Conservation (phyloP, 2,797 vertebrate species). For the Pampus argenteus region DNA sequence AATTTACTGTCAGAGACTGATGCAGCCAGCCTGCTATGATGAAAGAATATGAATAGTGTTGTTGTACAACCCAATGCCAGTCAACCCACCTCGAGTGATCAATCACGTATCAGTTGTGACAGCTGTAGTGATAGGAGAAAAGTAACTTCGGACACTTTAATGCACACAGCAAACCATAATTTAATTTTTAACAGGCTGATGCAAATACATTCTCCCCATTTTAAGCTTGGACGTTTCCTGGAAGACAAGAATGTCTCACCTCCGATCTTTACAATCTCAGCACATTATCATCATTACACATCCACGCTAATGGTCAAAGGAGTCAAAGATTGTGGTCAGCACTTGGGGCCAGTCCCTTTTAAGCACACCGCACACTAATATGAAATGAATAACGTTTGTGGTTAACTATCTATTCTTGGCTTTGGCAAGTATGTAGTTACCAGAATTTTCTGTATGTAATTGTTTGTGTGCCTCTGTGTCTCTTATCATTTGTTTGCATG, state of each 20-base stretch:
- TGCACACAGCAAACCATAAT: neutral
- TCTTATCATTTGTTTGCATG: constrained; percentile 26
- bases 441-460: constrained; percentile 12
- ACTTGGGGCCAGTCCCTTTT: constrained; percentile 5
- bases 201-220: constrained; percentile 31
- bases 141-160: constrained; percentile 6
- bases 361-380: constrained; percentile 19
- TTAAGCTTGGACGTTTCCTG: constrained; percentile 40
- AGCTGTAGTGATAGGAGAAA: neutral
- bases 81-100: neutral
- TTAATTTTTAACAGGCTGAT: constrained; percentile 36
- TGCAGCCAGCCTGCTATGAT: neutral
- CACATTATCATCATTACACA: constrained; percentile 51
- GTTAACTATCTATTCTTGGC: neutral
- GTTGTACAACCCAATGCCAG: neutral
- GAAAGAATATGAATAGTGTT: constrained; percentile 13
- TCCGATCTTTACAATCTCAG: constrained; percentile 28
- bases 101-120: neutral
- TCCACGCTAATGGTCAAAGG: constrained; percentile 27
- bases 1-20: neutral
- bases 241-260: constrained; percentile 58
- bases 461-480: constrained; percentile 5
- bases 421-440: too few relatives aligned
- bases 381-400: neutral
- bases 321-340: constrained; percentile 18